Evolutionary conservation across 2,113 vertebrate species (phyloP).

Genomic region (Nanger granti): DNA sequence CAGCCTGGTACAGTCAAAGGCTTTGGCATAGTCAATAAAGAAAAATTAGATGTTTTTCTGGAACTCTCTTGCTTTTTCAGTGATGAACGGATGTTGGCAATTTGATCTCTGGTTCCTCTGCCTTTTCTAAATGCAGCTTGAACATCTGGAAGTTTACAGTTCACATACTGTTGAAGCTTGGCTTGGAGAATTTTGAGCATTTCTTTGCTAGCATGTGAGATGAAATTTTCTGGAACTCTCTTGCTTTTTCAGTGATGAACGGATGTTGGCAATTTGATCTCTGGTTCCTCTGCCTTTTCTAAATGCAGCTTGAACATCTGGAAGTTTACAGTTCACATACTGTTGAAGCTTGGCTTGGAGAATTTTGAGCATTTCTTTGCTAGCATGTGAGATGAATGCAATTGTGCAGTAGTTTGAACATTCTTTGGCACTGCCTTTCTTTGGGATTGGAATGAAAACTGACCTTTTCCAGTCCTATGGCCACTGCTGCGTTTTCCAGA

Average conservation of each 20-base stretch:
- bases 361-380: not conserved
- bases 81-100: no score
- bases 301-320: not conserved
- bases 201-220: no score
- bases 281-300: not conserved
- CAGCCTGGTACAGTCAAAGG: no score
- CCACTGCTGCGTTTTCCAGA: not conserved
- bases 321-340: not conserved
- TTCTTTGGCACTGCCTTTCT: not conserved
- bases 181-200: no score
- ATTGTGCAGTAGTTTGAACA: not conserved
- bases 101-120: no score
- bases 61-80: no score
- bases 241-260: not conserved
- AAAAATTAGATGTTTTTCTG: no score
- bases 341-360: not conserved
- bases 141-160: no score
- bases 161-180: no score
- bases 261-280: not conserved
- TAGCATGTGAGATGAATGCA: not conserved
- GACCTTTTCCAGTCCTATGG: not conserved
- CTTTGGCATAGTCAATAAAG: no score
- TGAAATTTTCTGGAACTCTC: not conserved
- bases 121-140: no score
- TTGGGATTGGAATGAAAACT: not conserved